Evolutionary conservation across 2,888 invertebrate genomes (phyloP).

Genomic region (Agrotis segetum): DNA sequence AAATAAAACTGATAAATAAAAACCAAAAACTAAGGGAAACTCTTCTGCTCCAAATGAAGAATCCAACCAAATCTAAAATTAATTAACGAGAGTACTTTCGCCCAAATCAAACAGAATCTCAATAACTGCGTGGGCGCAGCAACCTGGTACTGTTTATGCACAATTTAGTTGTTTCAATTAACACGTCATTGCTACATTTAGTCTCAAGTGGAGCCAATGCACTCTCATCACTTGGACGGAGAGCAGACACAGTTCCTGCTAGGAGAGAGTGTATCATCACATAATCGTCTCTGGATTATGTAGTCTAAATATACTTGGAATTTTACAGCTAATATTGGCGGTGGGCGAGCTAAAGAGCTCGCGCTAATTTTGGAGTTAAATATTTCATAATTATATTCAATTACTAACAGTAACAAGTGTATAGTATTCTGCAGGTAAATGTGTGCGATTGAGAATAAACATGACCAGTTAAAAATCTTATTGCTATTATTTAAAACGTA

Average conservation of each 20-base stretch:
- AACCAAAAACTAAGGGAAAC: too few species aligned
- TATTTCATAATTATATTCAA: neutral
- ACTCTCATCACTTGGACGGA: constrained; percentile 25
- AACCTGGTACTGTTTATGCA: constrained; percentile 51
- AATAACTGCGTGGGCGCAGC: constrained; percentile 32
- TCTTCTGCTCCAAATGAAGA: neutral
- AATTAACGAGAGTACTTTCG: neutral
- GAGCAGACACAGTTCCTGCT: constrained; percentile 19
- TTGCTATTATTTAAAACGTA: too few species aligned
- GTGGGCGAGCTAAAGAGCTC: neutral
- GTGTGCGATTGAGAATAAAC: too few species aligned
- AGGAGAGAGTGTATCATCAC: constrained; percentile 6
- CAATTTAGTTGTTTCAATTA: constrained; percentile 63
- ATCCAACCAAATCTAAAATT: neutral
- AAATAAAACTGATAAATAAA: too few species aligned
- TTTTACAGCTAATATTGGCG: neutral
- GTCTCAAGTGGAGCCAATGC: constrained; percentile 53
- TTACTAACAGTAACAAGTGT: neutral
- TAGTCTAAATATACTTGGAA: constrained; percentile 18
- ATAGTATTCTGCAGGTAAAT: too few species aligned
- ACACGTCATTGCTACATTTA: constrained; percentile 43
- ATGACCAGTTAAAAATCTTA: too few species aligned
- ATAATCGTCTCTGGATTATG: constrained; percentile 23
- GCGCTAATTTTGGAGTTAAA: neutral
- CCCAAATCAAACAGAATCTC: constrained; percentile 6